Conservation (phyloP, 2,888 invertebrate species). For the Agonopterix heracliana region DNA sequence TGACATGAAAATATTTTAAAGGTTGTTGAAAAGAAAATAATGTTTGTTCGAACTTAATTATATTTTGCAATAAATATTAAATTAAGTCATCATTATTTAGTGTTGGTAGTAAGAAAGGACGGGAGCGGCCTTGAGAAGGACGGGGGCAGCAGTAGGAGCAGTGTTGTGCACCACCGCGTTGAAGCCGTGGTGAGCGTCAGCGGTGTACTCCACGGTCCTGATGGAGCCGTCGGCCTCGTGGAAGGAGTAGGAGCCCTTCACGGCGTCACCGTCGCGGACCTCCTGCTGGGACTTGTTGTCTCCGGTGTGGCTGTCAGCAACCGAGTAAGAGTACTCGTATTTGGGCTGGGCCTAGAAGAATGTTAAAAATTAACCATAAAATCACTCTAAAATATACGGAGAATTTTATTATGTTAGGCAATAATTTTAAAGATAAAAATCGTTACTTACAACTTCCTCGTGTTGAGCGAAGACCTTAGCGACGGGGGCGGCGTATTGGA, state of each 20-base stretch:
- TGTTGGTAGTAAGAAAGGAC: conserved; percentile 19
- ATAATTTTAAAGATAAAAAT: too few species aligned
- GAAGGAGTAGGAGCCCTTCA: conserved; percentile 66
- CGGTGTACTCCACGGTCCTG: conserved; percentile 66
- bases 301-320: conserved; percentile 67
- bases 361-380: too few species aligned
- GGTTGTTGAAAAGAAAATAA: too few species aligned
- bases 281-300: conserved; percentile 71
- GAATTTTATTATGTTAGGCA: too few species aligned
- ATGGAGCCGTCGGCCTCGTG: conserved; percentile 69
- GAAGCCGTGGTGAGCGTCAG: conserved; percentile 64
- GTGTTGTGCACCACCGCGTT: conserved; percentile 46
- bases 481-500: not conserved
- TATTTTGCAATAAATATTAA: too few species aligned
- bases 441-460: conserved; percentile 14
- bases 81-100: conserved; percentile 3
- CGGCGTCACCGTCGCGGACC: conserved; percentile 61
- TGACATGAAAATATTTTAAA: too few species aligned
- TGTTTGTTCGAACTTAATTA: too few species aligned
- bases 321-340: conserved; percentile 63
- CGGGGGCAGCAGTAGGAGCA: conserved; percentile 36
- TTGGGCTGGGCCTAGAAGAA: conserved; percentile 34
- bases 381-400: too few species aligned
- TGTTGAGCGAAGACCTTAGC: conserved; percentile 14
- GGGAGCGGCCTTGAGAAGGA: conserved; percentile 17